Percentiles rank a stretch among this genome's conserved stretches.
Conservation (phyloP, 2,888 invertebrate species). For the Ommatoiulus sabulosus region DNA sequence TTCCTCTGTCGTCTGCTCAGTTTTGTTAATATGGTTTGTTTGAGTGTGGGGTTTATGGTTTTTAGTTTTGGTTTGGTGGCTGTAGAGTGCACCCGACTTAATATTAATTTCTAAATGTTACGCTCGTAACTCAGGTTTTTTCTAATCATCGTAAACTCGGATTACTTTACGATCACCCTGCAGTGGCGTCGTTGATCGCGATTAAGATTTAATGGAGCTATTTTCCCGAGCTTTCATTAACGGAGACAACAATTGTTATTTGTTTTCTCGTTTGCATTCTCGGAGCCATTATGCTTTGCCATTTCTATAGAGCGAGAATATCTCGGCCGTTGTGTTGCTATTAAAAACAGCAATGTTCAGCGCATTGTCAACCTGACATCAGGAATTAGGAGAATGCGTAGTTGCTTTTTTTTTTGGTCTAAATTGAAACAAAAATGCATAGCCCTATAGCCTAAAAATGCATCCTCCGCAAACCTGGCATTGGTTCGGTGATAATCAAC, state of each 20-base stretch:
- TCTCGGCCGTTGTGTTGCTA: not conserved
- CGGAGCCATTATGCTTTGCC: not conserved
- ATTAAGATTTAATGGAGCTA: not conserved
- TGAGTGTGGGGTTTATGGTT: too few species aligned
- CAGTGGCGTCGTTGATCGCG: not conserved
- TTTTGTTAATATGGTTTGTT: too few species aligned
- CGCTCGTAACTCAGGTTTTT: too few species aligned
- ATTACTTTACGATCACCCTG: not conserved
- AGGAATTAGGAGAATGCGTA: slow-evolving; percentile 19
- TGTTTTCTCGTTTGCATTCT: slow-evolving; percentile 30
- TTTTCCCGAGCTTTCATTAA: not conserved
- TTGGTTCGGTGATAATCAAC: slow-evolving; percentile 9
- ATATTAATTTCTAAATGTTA: too few species aligned
- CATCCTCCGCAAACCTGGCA: not conserved
- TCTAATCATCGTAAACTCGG: too few species aligned
- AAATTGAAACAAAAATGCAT: not conserved
- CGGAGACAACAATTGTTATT: slow-evolving; percentile 29
- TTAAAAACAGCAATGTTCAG: not conserved
- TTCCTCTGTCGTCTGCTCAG: too few species aligned
- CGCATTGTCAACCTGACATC: slow-evolving; percentile 2
- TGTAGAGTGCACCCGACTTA: too few species aligned
- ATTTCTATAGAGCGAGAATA: not conserved
- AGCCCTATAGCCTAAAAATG: not conserved
- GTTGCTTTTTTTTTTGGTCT: not conserved
- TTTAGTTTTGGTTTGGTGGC: too few species aligned